Evolutionary conservation across 2,888 invertebrate genomes (phyloP).

Genomic region (Dynastes hyllus): DNA sequence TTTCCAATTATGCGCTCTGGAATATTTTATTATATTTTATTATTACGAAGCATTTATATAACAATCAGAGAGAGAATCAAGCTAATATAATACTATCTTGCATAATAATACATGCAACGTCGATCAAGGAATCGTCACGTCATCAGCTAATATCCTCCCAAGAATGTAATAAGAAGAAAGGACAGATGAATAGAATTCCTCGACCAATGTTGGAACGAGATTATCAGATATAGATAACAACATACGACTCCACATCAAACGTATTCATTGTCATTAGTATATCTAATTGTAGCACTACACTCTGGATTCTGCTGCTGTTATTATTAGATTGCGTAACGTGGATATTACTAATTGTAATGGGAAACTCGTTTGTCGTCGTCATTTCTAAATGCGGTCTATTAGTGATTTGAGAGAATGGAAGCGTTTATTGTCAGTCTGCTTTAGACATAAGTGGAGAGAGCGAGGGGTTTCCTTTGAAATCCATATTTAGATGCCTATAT

Average conservation of each 20-base stretch:
- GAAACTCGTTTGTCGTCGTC: slow-evolving; percentile 1
- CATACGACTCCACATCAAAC: not conserved
- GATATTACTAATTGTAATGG: slow-evolving; percentile 26
- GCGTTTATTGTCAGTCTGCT: not conserved
- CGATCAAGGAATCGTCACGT: not conserved
- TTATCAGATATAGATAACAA: not conserved
- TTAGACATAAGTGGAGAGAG: too few relatives aligned
- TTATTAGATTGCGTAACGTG: slow-evolving; percentile 17
- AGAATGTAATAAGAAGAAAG: not conserved
- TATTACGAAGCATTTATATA: too few relatives aligned
- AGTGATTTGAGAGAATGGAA: not conserved
- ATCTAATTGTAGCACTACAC: slow-evolving; percentile 11
- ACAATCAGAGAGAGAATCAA: not conserved
- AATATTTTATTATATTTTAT: too few relatives aligned
- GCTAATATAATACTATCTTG: not conserved
- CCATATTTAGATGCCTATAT: too few relatives aligned
- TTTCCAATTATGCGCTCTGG: too few relatives aligned
- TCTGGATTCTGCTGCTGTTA: not conserved
- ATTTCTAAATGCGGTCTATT: not conserved
- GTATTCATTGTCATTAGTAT: slow-evolving; percentile 30
- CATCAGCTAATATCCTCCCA: not conserved
- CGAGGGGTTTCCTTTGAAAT: too few relatives aligned
- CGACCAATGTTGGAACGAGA: not conserved
- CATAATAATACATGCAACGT: not conserved
- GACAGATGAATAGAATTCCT: slow-evolving; percentile 13